Conservation (phyloP, 2,888 invertebrate species). For the Acleris sparsana region DNA sequence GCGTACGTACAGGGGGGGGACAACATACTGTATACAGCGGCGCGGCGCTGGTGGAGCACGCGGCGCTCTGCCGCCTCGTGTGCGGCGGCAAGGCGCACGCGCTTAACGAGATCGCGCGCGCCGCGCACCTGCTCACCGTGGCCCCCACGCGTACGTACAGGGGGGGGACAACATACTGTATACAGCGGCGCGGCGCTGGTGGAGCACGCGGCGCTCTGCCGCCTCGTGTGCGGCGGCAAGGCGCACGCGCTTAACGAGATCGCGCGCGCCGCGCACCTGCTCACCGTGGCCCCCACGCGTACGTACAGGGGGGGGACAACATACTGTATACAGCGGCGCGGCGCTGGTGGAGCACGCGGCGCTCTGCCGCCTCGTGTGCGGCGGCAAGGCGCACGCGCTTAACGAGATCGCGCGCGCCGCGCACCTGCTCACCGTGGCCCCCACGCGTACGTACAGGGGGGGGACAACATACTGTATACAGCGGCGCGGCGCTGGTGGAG, state of each 20-base stretch:
- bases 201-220: constrained; percentile 98
- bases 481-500: constrained; percentile 85
- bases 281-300: constrained; percentile 51
- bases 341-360: constrained; percentile 94
- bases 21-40: constrained; percentile 43
- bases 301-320: constrained; percentile 22
- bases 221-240: constrained; percentile 98
- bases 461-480: constrained; percentile 24
- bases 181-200: constrained; percentile 72
- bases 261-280: constrained; percentile 65
- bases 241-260: constrained; percentile 94
- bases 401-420: constrained; percentile 86
- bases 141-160: constrained; percentile 50
- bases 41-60: constrained; percentile 90
- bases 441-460: constrained; percentile 44
- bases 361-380: constrained; percentile 98
- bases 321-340: constrained; percentile 47
- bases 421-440: constrained; percentile 52
- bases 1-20: constrained; percentile 38
- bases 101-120: constrained; percentile 87
- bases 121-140: constrained; percentile 56
- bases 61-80: constrained; percentile 97
- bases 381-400: constrained; percentile 96
- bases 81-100: constrained; percentile 98
- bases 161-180: constrained; percentile 2